These are phyloP conservation scores for Drosophila miranda DNA, from an alignment of 1,140 invertebrate species.

Conservation along the genomic window DNA sequence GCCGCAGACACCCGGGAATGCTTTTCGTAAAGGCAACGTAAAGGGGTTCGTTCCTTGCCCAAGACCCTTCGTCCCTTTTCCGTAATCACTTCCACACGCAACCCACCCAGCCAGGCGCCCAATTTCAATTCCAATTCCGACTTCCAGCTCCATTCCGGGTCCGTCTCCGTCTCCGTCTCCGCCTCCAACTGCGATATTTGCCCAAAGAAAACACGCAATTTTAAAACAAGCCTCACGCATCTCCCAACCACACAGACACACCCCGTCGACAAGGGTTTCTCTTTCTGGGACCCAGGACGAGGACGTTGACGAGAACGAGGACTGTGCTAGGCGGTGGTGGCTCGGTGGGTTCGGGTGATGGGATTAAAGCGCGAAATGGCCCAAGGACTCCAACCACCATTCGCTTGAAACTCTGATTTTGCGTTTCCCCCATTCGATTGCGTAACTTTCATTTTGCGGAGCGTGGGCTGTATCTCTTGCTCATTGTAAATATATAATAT, in stretches of 20 bases:
- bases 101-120: conserved; percentile 27
- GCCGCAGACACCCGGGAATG: conserved; percentile 23
- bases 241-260: conserved; percentile 48
- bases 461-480: conserved; percentile 4
- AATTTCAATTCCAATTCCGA: conserved; percentile 29
- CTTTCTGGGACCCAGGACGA: neutral
- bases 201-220: conserved; percentile 62
- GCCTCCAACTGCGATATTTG: conserved; percentile 10
- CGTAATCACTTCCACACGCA: conserved; percentile 71
- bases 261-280: conserved; percentile 30
- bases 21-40: neutral
- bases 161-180: no score
- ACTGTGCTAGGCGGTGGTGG: neutral
- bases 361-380: conserved; percentile 57
- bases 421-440: conserved; percentile 63
- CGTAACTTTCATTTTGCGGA: conserved; percentile 60
- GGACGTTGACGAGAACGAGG: neutral
- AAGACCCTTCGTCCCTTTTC: conserved; percentile 4
- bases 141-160: no score
- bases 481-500: conserved; percentile 70
- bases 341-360: conserved; percentile 7
- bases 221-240: conserved; percentile 75
- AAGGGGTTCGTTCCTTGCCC: conserved; percentile 31
- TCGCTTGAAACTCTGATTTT: conserved; percentile 49
- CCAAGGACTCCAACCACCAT: conserved; percentile 40